A percentile compares a stretch with the other conserved stretches of the same genome.
Evolutionary conservation across 2,888 invertebrate species (phyloP).

Genomic region (Campoplex nolae): DNA sequence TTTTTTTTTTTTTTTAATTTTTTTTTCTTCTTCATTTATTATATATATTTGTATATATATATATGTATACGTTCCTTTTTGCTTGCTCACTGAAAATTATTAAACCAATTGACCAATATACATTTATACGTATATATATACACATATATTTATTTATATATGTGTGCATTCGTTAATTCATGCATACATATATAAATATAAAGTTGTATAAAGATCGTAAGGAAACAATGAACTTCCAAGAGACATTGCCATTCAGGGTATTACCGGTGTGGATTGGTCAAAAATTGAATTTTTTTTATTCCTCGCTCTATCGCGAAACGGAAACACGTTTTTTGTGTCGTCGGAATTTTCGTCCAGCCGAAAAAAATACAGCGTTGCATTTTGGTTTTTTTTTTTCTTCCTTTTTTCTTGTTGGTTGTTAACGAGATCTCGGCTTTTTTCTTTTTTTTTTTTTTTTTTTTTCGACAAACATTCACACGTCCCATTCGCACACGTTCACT

Average conservation of each 20-base stretch:
- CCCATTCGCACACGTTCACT: constrained; percentile 60
- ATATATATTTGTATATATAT: too few species aligned
- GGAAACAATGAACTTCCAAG: constrained; percentile 73
- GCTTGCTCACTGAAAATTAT: too few species aligned
- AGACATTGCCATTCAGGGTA: constrained; percentile 91
- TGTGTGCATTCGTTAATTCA: constrained; percentile 6
- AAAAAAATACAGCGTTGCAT: constrained; percentile 27
- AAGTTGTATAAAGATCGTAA: constrained; percentile 58
- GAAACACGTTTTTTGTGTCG: background rate
- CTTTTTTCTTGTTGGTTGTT: constrained; percentile 43
- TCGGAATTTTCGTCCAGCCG: constrained; percentile 18
- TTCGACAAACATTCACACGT: constrained; percentile 63
- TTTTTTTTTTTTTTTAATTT: background rate
- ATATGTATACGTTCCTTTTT: too few species aligned
- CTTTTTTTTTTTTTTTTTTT: constrained; percentile 27
- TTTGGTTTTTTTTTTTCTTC: constrained; percentile 34
- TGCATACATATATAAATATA: constrained; percentile 33
- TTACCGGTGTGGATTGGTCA: constrained; percentile 86
- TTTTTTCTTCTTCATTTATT: too few species aligned
- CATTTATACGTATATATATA: constrained; percentile 39
- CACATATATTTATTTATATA: constrained; percentile 17
- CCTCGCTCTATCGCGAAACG: constrained; percentile 17
- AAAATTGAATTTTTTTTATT: constrained; percentile 80
- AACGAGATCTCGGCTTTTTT: constrained; percentile 48
- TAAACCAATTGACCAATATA: too few species aligned